A percentile compares a stretch with the other conserved stretches of the same genome.
Evolutionary conservation across 2,797 vertebrate species (phyloP).

Genomic region (Dermochelys coriacea): DNA sequence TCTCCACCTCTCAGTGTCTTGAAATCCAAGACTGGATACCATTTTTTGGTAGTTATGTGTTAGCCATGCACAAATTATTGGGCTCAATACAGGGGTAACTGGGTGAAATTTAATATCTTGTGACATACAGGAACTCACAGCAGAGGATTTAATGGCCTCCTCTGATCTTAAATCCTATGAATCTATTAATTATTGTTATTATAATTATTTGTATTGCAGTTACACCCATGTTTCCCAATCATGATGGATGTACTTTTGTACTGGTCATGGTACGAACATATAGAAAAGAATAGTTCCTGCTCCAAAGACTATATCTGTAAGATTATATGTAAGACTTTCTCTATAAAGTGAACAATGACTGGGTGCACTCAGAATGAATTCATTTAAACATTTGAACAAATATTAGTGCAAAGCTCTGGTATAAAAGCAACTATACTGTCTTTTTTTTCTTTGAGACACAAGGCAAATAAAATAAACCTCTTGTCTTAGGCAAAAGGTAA

Average conservation of each 20-base stretch:
- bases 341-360: too few species aligned
- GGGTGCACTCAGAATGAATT: too few species aligned
- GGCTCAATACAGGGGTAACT: background rate
- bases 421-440: too few species aligned
- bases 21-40: background rate
- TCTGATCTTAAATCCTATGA: background rate
- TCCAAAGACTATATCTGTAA: background rate
- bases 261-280: background rate
- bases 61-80: background rate
- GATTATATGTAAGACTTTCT: too few species aligned
- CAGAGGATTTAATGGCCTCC: background rate
- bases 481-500: background rate
- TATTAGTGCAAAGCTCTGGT: too few species aligned
- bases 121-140: background rate
- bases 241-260: background rate
- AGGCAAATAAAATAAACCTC: too few species aligned
- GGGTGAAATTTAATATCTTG: background rate
- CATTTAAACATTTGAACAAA: too few species aligned
- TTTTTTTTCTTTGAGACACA: too few species aligned
- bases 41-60: background rate
- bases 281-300: background rate
- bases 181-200: background rate
- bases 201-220: background rate
- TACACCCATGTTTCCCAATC: fast-evolving
- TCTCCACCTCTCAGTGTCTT: background rate